These are phyloP conservation scores for Perodicticus potto DNA, from an alignment of 2,797 vertebrate species.

Conservation along the genomic window DNA sequence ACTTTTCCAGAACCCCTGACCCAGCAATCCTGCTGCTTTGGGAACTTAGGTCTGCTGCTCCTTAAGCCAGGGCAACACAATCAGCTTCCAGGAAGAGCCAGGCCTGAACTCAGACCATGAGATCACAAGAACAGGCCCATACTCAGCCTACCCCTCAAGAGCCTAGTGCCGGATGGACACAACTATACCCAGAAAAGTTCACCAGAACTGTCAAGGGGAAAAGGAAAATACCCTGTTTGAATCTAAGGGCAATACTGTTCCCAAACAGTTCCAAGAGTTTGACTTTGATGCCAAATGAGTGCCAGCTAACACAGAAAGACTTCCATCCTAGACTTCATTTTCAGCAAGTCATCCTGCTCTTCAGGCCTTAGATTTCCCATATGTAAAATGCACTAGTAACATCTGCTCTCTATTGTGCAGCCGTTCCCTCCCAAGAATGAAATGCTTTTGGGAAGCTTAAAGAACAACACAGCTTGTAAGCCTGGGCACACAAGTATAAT, in stretches of 20 bases:
- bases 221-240: background rate
- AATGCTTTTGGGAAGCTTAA: background rate
- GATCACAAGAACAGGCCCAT: background rate
- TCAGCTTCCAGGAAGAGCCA: background rate
- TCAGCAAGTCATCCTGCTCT: background rate
- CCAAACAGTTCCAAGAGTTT: background rate
- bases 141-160: background rate
- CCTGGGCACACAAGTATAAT: no score
- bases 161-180: background rate
- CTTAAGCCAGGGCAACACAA: background rate
- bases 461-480: background rate
- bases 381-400: background rate
- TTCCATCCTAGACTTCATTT: background rate
- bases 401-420: background rate
- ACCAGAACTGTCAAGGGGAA: background rate
- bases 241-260: background rate
- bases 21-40: background rate
- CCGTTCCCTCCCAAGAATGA: background rate
- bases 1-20: conserved; percentile 69
- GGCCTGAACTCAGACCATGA: background rate
- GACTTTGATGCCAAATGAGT: background rate
- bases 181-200: background rate
- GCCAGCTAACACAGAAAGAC: background rate
- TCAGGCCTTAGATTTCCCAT: background rate
- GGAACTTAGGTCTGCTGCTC: background rate